phyloP scores from a whole-genome alignment of 1,140 invertebrate species.

The Brachionus rubens region DNA sequence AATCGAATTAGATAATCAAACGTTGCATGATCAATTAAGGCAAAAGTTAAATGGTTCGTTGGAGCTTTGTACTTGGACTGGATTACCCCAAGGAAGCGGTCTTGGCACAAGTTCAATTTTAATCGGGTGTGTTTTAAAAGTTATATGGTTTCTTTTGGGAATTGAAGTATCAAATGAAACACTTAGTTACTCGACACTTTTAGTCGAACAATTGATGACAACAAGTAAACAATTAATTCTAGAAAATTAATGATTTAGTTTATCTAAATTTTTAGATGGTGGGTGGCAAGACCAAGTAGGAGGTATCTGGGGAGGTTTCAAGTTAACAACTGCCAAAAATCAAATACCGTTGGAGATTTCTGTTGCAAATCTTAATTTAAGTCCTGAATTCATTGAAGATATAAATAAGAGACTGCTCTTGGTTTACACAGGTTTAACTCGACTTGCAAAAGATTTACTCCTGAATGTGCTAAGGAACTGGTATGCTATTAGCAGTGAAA shows the following conservation, averaged over 20 bases:
- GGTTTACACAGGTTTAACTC: slow-evolving; percentile 64
- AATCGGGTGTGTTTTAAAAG: slow-evolving; percentile 60
- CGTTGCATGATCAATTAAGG: slow-evolving; percentile 58
- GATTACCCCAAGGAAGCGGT: slow-evolving; percentile 63
- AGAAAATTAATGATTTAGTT: neutral
- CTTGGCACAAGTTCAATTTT: slow-evolving; percentile 65
- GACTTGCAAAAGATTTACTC: slow-evolving; percentile 63
- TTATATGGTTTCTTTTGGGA: slow-evolving; percentile 60
- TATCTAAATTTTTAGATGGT: slow-evolving; percentile 54
- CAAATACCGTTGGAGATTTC: slow-evolving; percentile 58
- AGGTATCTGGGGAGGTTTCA: slow-evolving; percentile 61
- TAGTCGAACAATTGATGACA: slow-evolving; percentile 64
- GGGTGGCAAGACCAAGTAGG: slow-evolving; percentile 66
- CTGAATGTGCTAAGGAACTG: slow-evolving; percentile 64
- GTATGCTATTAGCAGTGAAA: slow-evolving; percentile 61
- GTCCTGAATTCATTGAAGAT: slow-evolving; percentile 51
- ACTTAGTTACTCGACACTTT: slow-evolving; percentile 55
- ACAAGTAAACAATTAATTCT: slow-evolving; percentile 56
- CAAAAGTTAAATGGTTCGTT: slow-evolving; percentile 60
- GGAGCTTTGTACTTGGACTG: slow-evolving; percentile 62
- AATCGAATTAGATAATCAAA: slow-evolving; percentile 52
- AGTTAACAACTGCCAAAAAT: slow-evolving; percentile 57
- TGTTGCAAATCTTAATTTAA: slow-evolving; percentile 53
- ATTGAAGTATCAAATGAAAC: slow-evolving; percentile 49
- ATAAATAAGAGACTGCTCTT: slow-evolving; percentile 61